A percentile compares a stretch with the other conserved stretches of the same genome.
These are phyloP conservation scores for Gymnocheta viridis DNA, from an alignment of 2,888 invertebrate species.

Conservation along the genomic window DNA sequence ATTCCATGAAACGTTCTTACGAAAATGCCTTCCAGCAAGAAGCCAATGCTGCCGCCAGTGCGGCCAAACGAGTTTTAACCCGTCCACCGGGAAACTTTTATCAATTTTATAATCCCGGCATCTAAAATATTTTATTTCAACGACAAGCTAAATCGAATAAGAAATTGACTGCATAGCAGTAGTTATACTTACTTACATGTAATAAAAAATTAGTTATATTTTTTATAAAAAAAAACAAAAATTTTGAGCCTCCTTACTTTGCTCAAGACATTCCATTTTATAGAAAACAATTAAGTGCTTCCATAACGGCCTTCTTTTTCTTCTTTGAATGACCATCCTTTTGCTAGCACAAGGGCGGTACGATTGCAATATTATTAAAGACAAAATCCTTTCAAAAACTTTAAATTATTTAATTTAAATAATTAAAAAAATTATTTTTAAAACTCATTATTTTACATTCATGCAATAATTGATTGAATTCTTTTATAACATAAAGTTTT, in stretches of 20 bases:
- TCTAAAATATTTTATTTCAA: conserved; percentile 70
- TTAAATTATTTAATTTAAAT: conserved; percentile 15
- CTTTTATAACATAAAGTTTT: conserved; percentile 30
- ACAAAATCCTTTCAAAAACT: neutral
- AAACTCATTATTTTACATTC: conserved; percentile 51
- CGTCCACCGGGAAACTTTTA: conserved; percentile 76
- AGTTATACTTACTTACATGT: conserved; percentile 8
- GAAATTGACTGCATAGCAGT: conserved; percentile 50
- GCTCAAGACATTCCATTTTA: conserved; percentile 64
- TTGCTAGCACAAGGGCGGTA: conserved; percentile 59
- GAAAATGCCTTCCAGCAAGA: conserved; percentile 87
- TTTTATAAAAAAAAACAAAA: neutral
- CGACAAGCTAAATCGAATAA: conserved; percentile 48
- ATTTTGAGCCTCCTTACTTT: conserved; percentile 40
- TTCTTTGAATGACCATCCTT: neutral
- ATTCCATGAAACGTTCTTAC: conserved; percentile 86
- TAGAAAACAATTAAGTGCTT: conserved; percentile 48
- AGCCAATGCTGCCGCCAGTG: conserved; percentile 76
- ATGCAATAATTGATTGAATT: conserved; percentile 50
- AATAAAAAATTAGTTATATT: neutral
- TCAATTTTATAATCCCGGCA: conserved; percentile 79
- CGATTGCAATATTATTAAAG: conserved; percentile 62
- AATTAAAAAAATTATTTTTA: neutral
- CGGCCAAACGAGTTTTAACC: conserved; percentile 80
- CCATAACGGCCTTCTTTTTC: conserved; percentile 29